Evolutionary conservation across 2,113 vertebrate genomes (phyloP).

Genomic region (Thamnaconus septentrionalis): DNA sequence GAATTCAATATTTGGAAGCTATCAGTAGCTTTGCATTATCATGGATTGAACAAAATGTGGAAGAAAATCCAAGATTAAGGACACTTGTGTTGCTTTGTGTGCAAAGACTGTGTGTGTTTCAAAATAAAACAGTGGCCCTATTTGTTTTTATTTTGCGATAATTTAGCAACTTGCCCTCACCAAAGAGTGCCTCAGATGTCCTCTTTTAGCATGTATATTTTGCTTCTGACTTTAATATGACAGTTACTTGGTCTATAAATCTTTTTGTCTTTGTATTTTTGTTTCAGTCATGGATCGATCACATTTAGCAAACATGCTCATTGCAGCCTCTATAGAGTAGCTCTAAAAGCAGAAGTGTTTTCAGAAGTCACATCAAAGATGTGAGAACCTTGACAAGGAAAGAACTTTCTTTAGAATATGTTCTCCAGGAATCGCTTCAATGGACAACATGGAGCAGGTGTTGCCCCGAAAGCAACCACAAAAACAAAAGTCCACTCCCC

Average conservation of each 20-base stretch:
- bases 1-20: too few relatives aligned
- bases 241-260: background rate
- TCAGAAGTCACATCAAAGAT: conserved; percentile 29
- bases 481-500: conserved; percentile 72
- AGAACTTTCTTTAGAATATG: conserved; percentile 65
- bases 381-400: conserved; percentile 35
- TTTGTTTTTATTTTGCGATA: too few relatives aligned
- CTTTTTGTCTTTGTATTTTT: conserved; percentile 40
- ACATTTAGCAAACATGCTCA: conserved; percentile 9
- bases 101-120: too few relatives aligned
- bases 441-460: conserved; percentile 78
- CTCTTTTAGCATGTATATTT: background rate
- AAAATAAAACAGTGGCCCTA: too few relatives aligned
- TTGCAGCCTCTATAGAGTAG: conserved; percentile 15
- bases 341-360: conserved; percentile 24
- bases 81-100: too few relatives aligned
- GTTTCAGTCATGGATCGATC: conserved; percentile 44
- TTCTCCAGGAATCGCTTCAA: conserved; percentile 83
- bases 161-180: too few relatives aligned
- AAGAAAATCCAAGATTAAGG: too few relatives aligned
- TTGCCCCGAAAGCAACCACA: conserved; percentile 70
- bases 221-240: background rate
- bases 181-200: conserved; percentile 11
- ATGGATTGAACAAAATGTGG: too few relatives aligned
- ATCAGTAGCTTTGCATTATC: too few relatives aligned